Conservation (phyloP, 1,140 invertebrate species). For the Anoplolepis gracilipes region DNA sequence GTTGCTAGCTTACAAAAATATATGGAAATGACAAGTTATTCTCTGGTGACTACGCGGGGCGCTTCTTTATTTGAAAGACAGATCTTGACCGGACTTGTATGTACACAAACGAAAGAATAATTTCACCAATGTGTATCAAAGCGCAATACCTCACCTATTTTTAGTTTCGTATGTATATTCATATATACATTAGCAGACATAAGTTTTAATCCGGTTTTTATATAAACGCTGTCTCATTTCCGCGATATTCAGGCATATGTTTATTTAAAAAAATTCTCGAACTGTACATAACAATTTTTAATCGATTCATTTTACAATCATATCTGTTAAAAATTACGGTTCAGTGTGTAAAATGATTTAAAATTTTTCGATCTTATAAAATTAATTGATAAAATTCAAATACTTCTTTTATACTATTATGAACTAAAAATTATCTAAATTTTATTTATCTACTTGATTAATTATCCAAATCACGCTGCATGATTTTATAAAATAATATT, state of each 20-base stretch:
- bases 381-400: not conserved
- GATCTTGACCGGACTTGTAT: slow-evolving; percentile 67
- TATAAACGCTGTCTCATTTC: slow-evolving; percentile 29
- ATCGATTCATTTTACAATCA: not conserved
- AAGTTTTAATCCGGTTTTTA: slow-evolving; percentile 13
- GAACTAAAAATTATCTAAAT: no score
- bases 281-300: not conserved
- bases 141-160: not conserved
- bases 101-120: slow-evolving; percentile 72
- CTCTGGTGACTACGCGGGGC: not conserved
- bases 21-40: slow-evolving; percentile 74
- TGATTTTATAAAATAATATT: slow-evolving; percentile 19
- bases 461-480: not conserved
- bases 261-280: not conserved
- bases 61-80: slow-evolving; percentile 74
- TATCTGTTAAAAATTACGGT: slow-evolving; percentile 7
- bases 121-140: slow-evolving; percentile 50
- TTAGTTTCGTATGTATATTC: slow-evolving; percentile 2
- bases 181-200: not conserved
- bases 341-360: no score
- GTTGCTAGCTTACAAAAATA: slow-evolving; percentile 57
- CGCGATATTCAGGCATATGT: not conserved
- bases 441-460: no score
- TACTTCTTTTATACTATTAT: not conserved
- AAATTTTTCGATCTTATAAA: no score